Conservation (phyloP, 2,113 vertebrate genomes). For the Oryzias javanicus region DNA sequence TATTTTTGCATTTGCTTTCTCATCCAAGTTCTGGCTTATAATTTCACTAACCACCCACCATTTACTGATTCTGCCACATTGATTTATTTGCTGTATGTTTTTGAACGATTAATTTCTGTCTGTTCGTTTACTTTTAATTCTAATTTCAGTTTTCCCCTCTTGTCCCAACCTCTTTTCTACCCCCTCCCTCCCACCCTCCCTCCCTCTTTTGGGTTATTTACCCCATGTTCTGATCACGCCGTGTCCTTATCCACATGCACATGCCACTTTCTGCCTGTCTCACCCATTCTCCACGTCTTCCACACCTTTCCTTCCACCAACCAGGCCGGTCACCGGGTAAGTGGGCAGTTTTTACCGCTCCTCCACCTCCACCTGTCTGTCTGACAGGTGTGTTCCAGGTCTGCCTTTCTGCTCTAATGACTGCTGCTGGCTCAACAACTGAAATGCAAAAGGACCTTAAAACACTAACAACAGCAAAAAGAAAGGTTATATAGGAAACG, state of each 20-base stretch:
- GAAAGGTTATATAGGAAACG: too few species aligned
- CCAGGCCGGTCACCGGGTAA: slow-evolving; percentile 99
- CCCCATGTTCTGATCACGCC: slow-evolving; percentile 83
- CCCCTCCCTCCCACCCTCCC: not conserved
- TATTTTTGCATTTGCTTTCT: slow-evolving; percentile 14
- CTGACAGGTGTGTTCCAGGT: slow-evolving; percentile 30
- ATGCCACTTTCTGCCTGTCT: slow-evolving; percentile 48
- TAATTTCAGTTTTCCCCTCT: slow-evolving; percentile 74
- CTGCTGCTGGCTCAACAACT: too few species aligned
- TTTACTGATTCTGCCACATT: slow-evolving; percentile 32
- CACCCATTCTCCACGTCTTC: slow-evolving; percentile 58
- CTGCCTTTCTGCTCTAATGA: not conserved
- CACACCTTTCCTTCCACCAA: slow-evolving; percentile 86
- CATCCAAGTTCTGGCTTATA: not conserved
- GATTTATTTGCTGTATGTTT: slow-evolving; percentile 45
- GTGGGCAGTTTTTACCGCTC: slow-evolving; percentile 59
- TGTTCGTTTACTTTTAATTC: slow-evolving; percentile 73
- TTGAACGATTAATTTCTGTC: slow-evolving; percentile 49
- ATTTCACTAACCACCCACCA: slow-evolving; percentile 51
- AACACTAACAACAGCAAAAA: too few species aligned
- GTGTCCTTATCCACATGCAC: slow-evolving; percentile 76
- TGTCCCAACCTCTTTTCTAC: slow-evolving; percentile 71
- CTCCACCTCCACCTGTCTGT: slow-evolving; percentile 55
- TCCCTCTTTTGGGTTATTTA: slow-evolving; percentile 69
- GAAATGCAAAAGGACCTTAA: not conserved